These are phyloP conservation scores for Phaetusa simplex DNA, from an alignment of 2,113 vertebrate genomes.

Conservation along the genomic window DNA sequence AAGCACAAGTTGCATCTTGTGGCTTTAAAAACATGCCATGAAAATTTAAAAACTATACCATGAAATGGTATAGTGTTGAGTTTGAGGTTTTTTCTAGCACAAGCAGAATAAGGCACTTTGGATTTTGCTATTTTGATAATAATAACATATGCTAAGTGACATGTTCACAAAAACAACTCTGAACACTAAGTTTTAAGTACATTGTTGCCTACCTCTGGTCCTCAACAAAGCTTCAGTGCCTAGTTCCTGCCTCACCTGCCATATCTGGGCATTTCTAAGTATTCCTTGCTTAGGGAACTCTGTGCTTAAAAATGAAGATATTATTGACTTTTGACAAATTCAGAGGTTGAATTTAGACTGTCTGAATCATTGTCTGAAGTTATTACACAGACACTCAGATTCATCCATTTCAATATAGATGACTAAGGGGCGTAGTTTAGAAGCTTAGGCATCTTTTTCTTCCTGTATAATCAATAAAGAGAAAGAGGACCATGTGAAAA, in stretches of 20 bases:
- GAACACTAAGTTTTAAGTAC: background rate
- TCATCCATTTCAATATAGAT: background rate
- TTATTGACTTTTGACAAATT: background rate
- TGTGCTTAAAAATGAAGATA: background rate
- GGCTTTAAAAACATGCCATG: background rate
- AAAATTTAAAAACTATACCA: background rate
- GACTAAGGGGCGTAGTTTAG: background rate
- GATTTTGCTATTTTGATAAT: background rate
- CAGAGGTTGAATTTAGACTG: background rate
- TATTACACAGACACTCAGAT: background rate
- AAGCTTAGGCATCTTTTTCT: background rate
- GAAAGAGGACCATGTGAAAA: background rate
- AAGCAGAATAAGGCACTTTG: background rate
- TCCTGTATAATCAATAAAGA: background rate
- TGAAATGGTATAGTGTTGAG: background rate
- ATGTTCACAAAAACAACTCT: background rate
- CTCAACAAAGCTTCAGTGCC: background rate
- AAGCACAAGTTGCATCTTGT: background rate
- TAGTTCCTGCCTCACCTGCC: background rate
- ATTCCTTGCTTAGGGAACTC: background rate
- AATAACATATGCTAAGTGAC: background rate
- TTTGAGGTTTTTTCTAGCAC: background rate
- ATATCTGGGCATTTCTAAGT: background rate
- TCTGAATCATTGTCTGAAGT: background rate
- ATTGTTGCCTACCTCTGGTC: background rate